Conservation (phyloP, 2,797 vertebrate genomes). For the Tragelaphus eurycerus region DNA sequence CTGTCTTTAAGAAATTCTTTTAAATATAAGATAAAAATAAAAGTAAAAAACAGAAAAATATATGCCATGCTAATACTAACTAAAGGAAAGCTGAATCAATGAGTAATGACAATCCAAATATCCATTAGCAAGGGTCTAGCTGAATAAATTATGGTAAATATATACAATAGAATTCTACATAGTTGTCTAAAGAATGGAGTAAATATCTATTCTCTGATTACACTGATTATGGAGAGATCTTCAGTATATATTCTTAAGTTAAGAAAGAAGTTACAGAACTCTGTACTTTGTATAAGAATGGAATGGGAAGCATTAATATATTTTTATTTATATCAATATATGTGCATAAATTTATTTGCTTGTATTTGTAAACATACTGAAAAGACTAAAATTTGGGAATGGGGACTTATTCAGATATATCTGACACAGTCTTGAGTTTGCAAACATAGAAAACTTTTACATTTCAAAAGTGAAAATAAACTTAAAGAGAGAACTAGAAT, state of each 20-base stretch:
- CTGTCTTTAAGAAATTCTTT: background rate
- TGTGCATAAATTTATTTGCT: background rate
- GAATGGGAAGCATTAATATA: background rate
- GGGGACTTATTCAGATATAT: background rate
- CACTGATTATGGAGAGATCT: background rate
- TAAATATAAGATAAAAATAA: background rate
- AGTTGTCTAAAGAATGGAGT: background rate
- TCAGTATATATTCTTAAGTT: background rate
- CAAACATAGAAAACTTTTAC: background rate
- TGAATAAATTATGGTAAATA: background rate
- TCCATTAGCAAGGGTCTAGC: background rate
- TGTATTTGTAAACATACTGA: background rate
- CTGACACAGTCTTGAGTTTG: background rate
- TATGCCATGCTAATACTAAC: background rate
- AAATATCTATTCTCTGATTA: background rate
- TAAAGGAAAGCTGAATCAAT: background rate
- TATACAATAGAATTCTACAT: background rate
- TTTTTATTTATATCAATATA: background rate
- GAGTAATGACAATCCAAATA: background rate
- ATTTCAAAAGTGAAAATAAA: conserved; percentile 34
- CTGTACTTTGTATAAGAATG: background rate
- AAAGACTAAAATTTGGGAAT: background rate
- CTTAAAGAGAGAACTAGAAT: background rate
- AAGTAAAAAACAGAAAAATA: background rate
- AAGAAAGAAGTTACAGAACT: background rate